These are phyloP conservation scores for Crotalus horridus DNA, from an alignment of 2,113 vertebrate genomes.

Conservation along the genomic window DNA sequence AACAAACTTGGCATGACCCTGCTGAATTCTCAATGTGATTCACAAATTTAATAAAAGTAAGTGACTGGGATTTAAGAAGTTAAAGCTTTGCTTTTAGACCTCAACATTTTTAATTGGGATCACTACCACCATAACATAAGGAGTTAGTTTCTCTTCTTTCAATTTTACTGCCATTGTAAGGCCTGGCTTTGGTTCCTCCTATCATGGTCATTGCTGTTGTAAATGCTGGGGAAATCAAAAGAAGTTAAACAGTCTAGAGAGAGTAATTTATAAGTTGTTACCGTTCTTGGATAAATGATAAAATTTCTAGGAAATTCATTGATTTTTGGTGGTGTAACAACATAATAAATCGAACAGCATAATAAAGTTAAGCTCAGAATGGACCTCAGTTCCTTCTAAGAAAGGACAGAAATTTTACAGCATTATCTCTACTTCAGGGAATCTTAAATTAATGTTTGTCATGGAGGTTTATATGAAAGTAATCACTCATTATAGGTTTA, in stretches of 20 bases:
- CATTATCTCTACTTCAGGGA: not conserved
- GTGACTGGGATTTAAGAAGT: conserved; percentile 3
- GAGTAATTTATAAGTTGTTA: not conserved
- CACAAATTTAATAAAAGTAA: not conserved
- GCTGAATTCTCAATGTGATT: conserved; percentile 1
- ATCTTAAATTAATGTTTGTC: conserved; percentile 20
- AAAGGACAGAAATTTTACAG: not conserved
- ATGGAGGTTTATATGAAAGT: conserved; percentile 8
- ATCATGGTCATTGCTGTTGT: not conserved
- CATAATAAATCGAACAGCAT: not conserved
- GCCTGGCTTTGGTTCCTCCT: not conserved
- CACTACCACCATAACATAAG: not conserved
- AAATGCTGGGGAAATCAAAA: conserved; percentile 9
- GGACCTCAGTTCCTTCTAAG: not conserved
- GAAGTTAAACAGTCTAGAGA: not conserved
- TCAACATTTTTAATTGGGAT: not conserved
- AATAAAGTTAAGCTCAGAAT: not conserved
- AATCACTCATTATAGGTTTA: conserved; percentile 13
- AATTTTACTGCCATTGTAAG: not conserved
- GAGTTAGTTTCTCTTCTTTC: not conserved
- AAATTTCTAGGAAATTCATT: not conserved
- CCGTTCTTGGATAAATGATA: not conserved
- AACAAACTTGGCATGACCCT: conserved; percentile 20
- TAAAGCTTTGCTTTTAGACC: conserved; percentile 11
- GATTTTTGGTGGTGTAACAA: not conserved